Evolutionary conservation across 2,797 vertebrate species (phyloP).

Genomic region (Lepus townsendii): DNA sequence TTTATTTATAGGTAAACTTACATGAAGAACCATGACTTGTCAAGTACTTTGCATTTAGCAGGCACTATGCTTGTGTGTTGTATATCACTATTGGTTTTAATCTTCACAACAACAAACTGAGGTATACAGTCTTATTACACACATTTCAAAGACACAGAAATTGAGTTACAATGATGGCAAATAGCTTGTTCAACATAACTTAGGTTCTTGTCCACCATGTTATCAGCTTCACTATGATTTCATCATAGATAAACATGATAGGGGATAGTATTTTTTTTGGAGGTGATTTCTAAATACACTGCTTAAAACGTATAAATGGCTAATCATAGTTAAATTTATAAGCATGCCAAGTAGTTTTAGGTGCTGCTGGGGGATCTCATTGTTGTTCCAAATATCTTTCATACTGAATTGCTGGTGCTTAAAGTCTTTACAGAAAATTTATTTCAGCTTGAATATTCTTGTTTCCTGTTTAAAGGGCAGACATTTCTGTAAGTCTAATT

Average conservation of each 20-base stretch:
- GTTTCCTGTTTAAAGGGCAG: neutral
- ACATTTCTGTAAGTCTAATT: conserved; percentile 44
- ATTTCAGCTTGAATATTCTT: conserved; percentile 2
- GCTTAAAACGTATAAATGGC: neutral
- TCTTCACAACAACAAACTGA: neutral
- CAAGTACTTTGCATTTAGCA: neutral
- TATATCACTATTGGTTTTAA: neutral
- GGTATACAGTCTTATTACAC: neutral
- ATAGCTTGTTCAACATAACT: neutral
- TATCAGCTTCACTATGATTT: neutral
- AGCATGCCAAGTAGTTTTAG: conserved; percentile 44
- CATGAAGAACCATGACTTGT: neutral
- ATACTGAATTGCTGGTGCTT: neutral
- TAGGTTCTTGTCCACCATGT: neutral
- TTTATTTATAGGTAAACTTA: conserved; percentile 18
- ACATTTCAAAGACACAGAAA: neutral
- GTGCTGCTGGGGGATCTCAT: neutral
- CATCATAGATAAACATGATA: neutral
- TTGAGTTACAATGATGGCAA: conserved; percentile 19
- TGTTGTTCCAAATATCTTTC: neutral
- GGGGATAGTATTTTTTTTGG: neutral
- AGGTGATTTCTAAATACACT: neutral
- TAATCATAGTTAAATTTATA: conserved; percentile 47
- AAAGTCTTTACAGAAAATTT: conserved; percentile 15
- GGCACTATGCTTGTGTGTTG: neutral